Base-by-base conservation (phyloP, 2,888 invertebrate genomes). In the Drosophila nr. fundita region DNA sequence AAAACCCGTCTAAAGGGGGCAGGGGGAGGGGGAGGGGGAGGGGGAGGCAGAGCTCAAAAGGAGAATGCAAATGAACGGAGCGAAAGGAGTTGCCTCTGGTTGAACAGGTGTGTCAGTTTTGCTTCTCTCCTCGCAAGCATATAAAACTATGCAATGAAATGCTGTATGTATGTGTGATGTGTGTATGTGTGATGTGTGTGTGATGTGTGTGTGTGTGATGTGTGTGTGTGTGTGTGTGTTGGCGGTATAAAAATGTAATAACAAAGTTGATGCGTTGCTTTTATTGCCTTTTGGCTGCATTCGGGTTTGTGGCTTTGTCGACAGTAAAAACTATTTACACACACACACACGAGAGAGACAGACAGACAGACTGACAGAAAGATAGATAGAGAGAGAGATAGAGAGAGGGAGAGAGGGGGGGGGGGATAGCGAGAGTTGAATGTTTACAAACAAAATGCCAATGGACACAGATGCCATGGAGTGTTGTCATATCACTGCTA, bases 381-480 rank as follows among this genome's bases (percentile, higher is more conserved):
- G 34, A 50, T 42, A 48, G 36, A 13, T 6, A 54, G 18, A 68
- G 40, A 62, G 48, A 54, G 13, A 36, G n/a, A 55, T 38, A 49
- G 29, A 38, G 18, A 49, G 21, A 65, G 54, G 45, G 49, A 45
- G 52, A n/a, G 32, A 32, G 5, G 30, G 30, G 30, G 30, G 30
- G 30, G 30, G 42, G 32, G 21, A 15, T 15, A 7, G 45, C 7
- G 15, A 45, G 45, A 52, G 59, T 40, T 52, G 49, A 63, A 69
- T 88, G 84, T 86, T 86, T 80, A 83, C 84, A 83, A 88, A 78
- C 86, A 86, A 86, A 88, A 84, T 83, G 73, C 83, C 84, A 89
- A 89, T 85, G 89, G 89, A 78, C 83, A 85, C 86, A 86, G 82
- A 69, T 76, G 73, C 64, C 66, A 58, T 53, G 55, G 69, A 71